phyloP scores from a whole-genome alignment of 2,888 invertebrate species.

The Erpobdella octoculata region DNA sequence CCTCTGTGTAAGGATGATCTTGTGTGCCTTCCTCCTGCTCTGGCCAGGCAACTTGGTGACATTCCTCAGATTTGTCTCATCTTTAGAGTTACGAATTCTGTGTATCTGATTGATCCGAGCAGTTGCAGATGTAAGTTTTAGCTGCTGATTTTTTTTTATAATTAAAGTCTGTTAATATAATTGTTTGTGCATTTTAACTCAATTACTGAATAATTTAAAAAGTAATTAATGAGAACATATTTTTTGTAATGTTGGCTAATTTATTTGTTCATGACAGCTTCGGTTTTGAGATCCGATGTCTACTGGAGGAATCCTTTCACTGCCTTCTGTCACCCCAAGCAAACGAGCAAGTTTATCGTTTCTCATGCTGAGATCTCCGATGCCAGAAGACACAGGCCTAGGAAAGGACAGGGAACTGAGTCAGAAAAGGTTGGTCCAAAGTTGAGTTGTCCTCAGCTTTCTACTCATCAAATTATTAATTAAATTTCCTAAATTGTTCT shows the following conservation, averaged over 20 bases:
- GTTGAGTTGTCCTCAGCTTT: neutral
- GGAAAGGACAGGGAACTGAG: slow-evolving; percentile 76
- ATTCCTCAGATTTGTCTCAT: slow-evolving; percentile 81
- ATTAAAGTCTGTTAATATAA: too few relatives aligned
- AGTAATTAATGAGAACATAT: too few relatives aligned
- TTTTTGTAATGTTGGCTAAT: too few relatives aligned
- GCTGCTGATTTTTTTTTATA: too few relatives aligned
- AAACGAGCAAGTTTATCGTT: slow-evolving; percentile 80
- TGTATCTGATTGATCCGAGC: slow-evolving; percentile 84
- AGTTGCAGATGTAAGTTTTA: slow-evolving; percentile 47
- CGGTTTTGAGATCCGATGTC: slow-evolving; percentile 69
- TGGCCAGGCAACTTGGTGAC: slow-evolving; percentile 77
- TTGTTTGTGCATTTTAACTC: too few relatives aligned
- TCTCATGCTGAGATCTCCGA: slow-evolving; percentile 81
- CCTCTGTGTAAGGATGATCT: slow-evolving; percentile 78
- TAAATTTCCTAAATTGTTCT: too few relatives aligned
- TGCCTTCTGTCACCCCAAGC: slow-evolving; percentile 75
- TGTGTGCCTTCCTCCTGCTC: slow-evolving; percentile 76
- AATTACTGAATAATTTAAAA: too few relatives aligned
- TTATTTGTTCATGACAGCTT: slow-evolving; percentile 59
- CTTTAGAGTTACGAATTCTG: slow-evolving; percentile 74
- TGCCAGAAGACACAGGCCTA: slow-evolving; percentile 51
- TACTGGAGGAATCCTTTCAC: slow-evolving; percentile 80
- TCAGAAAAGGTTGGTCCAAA: slow-evolving; percentile 61
- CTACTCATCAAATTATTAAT: too few relatives aligned